Conservation (phyloP, 2,797 vertebrate genomes). For the Nannoperca australis region DNA sequence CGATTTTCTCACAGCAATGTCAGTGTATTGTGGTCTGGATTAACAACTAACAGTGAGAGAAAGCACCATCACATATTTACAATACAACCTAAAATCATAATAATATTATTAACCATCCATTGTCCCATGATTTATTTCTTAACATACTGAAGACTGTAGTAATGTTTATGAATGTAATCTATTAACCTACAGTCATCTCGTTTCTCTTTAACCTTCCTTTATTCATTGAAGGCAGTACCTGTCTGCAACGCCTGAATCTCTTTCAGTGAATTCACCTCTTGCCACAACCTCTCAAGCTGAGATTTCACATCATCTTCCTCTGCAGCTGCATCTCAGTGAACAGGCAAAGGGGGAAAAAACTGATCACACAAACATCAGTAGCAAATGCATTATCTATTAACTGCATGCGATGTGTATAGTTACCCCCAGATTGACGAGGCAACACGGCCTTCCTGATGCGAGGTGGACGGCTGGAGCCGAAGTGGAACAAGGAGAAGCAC, state of each 20-base stretch:
- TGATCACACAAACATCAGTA: conserved; percentile 15
- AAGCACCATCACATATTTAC: background rate
- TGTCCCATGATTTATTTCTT: background rate
- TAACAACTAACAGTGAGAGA: background rate
- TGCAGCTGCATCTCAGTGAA: conserved; percentile 76
- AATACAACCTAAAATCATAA: background rate
- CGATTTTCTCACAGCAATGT: background rate
- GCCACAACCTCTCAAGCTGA: conserved; percentile 94
- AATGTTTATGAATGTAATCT: background rate
- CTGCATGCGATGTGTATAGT: conserved; percentile 20
- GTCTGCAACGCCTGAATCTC: conserved; percentile 97
- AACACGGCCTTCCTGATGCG: conserved; percentile 88
- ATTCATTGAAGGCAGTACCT: conserved; percentile 83
- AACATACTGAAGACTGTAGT: background rate
- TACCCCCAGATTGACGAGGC: conserved; percentile 89
- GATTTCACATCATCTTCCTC: conserved; percentile 90
- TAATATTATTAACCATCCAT: background rate
- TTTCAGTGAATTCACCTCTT: conserved; percentile 96
- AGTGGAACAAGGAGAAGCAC: conserved; percentile 86
- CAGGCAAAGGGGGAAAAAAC: conserved; percentile 12
- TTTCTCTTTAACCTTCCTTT: background rate
- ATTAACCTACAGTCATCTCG: background rate
- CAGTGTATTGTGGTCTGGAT: background rate
- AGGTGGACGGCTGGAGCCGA: conserved; percentile 82
- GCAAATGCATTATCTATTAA: background rate